Evolutionary conservation across 2,797 vertebrate species (phyloP).

Genomic region (Chaunax sp.): DNA sequence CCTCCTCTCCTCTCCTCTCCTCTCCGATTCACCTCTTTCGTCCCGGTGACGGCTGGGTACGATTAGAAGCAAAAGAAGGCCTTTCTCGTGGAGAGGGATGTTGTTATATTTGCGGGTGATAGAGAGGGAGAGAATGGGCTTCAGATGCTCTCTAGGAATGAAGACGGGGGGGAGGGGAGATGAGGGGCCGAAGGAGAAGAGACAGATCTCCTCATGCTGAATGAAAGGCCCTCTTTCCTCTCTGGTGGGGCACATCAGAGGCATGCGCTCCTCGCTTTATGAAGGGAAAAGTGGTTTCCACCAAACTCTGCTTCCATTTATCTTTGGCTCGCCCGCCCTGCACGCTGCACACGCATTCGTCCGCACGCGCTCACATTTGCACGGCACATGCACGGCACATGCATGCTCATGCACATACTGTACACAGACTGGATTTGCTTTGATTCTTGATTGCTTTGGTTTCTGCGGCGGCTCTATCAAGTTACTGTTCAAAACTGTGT

Average conservation of each 20-base stretch:
- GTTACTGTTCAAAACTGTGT: conserved; percentile 72
- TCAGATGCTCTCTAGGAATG: conserved; percentile 72
- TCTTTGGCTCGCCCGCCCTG: conserved; percentile 49
- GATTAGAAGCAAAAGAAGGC: conserved; percentile 66
- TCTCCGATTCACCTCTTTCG: conserved; percentile 30
- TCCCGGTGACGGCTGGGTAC: conserved; percentile 71
- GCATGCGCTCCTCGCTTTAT: conserved; percentile 57
- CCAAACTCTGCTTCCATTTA: conserved; percentile 81
- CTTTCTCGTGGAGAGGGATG: conserved; percentile 52
- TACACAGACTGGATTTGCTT: conserved; percentile 68
- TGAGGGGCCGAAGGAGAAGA: conserved; percentile 62
- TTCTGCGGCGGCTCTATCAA: conserved; percentile 75
- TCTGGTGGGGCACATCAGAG: conserved; percentile 70
- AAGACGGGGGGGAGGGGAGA: conserved; percentile 16
- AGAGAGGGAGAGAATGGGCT: conserved; percentile 73
- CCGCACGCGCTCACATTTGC: conserved; percentile 54
- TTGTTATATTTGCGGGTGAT: conserved; percentile 74
- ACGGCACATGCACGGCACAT: conserved; percentile 45
- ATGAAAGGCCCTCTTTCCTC: conserved; percentile 71
- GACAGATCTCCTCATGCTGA: conserved; percentile 67
- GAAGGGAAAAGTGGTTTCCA: conserved; percentile 76
- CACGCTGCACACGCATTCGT: conserved; percentile 19
- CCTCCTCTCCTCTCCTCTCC: conserved; percentile 27
- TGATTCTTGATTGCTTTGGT: conserved; percentile 81
- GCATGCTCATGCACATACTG: conserved; percentile 50